These are phyloP conservation scores for Eurytoma adleriae DNA, from an alignment of 2,888 invertebrate species.

Conservation along the genomic window DNA sequence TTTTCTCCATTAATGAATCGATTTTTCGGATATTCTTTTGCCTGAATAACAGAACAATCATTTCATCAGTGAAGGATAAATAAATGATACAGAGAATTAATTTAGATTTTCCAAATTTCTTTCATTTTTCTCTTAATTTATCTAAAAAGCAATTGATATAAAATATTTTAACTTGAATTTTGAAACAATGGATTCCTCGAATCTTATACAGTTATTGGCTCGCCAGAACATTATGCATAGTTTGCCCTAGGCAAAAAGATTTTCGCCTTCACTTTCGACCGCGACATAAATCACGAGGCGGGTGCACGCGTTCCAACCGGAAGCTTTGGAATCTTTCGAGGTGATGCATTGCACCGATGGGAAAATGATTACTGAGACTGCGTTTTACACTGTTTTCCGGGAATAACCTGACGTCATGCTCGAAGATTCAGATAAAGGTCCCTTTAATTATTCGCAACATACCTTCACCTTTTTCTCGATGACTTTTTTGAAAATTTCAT, in stretches of 20 bases:
- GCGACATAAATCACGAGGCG: conserved; percentile 42
- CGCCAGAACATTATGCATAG: neutral
- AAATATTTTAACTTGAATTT: no score
- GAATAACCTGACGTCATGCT: conserved; percentile 39
- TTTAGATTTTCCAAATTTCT: no score
- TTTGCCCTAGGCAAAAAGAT: conserved; percentile 14
- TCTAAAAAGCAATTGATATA: no score
- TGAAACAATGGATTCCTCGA: conserved; percentile 4
- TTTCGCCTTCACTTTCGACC: conserved; percentile 35
- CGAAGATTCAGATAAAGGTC: neutral
- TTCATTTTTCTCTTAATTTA: no score
- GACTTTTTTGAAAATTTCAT: no score
- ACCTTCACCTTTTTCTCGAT: no score
- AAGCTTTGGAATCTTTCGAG: conserved; percentile 59
- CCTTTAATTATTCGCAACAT: conserved; percentile 39
- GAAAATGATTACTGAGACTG: conserved; percentile 46
- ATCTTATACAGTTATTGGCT: neutral
- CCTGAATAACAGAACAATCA: no score
- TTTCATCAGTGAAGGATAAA: no score
- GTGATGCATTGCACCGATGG: conserved; percentile 51
- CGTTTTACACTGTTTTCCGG: conserved; percentile 48
- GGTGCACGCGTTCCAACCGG: conserved; percentile 51
- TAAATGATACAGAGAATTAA: no score
- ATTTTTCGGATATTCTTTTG: no score
- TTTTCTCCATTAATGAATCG: no score